phyloP scores from a whole-genome alignment of 2,797 vertebrate species.

The Myotis planiceps region DNA sequence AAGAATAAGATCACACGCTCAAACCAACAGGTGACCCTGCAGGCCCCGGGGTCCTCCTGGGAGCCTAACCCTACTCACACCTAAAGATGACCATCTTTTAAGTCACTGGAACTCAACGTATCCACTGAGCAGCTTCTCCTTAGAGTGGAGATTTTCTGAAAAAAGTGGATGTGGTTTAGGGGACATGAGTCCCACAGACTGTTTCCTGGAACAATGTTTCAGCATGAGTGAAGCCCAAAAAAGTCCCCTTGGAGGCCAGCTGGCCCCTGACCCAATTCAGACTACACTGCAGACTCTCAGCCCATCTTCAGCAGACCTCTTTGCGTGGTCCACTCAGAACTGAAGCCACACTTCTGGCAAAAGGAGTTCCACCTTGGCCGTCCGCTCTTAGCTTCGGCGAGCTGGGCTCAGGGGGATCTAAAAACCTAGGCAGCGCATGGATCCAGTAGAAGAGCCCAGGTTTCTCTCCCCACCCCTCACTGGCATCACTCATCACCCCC shows the following conservation, averaged over 20 bases:
- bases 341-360: not conserved
- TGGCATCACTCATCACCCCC: not conserved
- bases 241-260: not conserved
- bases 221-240: not conserved
- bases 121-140: conserved; percentile 12
- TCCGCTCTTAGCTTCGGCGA: not conserved
- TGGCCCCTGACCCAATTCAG: not conserved
- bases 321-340: not conserved
- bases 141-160: not conserved
- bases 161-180: not conserved
- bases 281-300: not conserved
- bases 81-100: not conserved
- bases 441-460: not conserved
- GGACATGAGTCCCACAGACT: not conserved
- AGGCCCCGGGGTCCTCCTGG: not conserved
- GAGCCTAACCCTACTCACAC: not conserved
- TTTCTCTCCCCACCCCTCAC: not conserved
- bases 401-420: not conserved
- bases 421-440: not conserved
- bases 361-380: not conserved
- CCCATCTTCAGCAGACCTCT: not conserved
- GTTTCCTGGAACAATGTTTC: conserved; percentile 4
- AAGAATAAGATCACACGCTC: not conserved
- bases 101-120: not conserved
- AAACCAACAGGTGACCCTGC: not conserved